These are phyloP conservation scores for Anthoptus insignis DNA, from an alignment of 2,888 invertebrate species.

Conservation along the genomic window DNA sequence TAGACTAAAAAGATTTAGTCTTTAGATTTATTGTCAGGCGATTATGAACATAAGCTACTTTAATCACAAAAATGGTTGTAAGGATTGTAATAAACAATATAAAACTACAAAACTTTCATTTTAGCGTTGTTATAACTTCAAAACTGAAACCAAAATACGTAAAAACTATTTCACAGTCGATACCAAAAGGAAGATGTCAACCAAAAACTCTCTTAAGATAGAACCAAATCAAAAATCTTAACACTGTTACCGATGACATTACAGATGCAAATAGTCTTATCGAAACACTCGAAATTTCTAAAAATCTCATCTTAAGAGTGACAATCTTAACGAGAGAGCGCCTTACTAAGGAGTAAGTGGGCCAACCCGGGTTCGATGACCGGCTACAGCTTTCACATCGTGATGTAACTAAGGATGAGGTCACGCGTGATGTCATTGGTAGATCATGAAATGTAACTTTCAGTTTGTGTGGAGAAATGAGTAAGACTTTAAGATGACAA, in stretches of 20 bases:
- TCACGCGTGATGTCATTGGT: conserved; percentile 61
- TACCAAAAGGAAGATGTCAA: background rate
- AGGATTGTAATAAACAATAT: no score
- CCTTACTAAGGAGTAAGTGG: conserved; percentile 31
- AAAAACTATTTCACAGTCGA: background rate
- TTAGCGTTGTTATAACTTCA: no score
- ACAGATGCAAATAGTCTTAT: background rate
- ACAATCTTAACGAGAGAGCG: conserved; percentile 30
- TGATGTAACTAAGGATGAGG: conserved; percentile 68
- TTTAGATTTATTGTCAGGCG: no score
- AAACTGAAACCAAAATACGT: background rate
- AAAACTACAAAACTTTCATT: no score
- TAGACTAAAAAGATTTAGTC: no score
- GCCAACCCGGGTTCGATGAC: conserved; percentile 60
- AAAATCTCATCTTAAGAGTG: conserved; percentile 14
- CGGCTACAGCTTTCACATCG: conserved; percentile 63
- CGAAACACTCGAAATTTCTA: conserved; percentile 22
- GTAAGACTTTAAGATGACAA: background rate
- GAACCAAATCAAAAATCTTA: background rate
- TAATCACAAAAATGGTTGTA: no score
- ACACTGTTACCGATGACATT: background rate
- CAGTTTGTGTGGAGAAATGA: conserved; percentile 20
- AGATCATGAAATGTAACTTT: conserved; percentile 28
- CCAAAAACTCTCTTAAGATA: background rate
- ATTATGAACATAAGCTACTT: no score